phyloP scores from a whole-genome alignment of 2,888 invertebrate genomes.

The Endotricha flammealis region DNA sequence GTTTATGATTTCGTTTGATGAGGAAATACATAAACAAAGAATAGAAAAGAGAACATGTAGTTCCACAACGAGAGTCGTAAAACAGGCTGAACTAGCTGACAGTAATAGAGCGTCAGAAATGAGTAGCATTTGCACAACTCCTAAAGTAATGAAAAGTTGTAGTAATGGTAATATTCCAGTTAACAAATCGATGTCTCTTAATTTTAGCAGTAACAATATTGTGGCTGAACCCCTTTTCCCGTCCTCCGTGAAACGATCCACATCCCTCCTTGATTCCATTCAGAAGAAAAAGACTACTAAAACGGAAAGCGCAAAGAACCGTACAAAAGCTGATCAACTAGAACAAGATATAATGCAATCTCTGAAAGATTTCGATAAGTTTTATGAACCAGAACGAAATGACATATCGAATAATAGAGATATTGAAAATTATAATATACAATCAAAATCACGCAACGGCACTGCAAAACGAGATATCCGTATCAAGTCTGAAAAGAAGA shows the following conservation, averaged over 20 bases:
- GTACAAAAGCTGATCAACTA: conserved; percentile 65
- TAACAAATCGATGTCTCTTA: conserved; percentile 75
- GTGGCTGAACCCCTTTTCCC: conserved; percentile 67
- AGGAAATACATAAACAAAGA: conserved; percentile 73
- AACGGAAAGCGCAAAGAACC: conserved; percentile 53
- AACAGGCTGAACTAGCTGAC: conserved; percentile 50
- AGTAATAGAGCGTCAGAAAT: conserved; percentile 51
- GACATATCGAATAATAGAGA: conserved; percentile 50
- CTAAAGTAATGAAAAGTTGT: conserved; percentile 48
- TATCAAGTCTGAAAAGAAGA: conserved; percentile 49
- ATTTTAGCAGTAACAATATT: conserved; percentile 77
- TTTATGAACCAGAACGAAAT: conserved; percentile 61
- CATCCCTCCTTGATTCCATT: conserved; percentile 75
- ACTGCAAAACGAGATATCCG: conserved; percentile 49
- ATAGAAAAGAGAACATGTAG: conserved; percentile 66
- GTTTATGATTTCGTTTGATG: conserved; percentile 83
- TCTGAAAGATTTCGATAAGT: conserved; percentile 69
- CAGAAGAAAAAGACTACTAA: conserved; percentile 58
- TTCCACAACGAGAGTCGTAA: conserved; percentile 68
- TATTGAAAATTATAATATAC: conserved; percentile 32
- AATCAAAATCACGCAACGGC: conserved; percentile 33
- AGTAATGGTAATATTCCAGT: conserved; percentile 59
- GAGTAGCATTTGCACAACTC: conserved; percentile 54
- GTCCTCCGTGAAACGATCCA: conserved; percentile 76
- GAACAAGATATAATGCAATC: conserved; percentile 74